These are phyloP conservation scores for Aradus depressus DNA, from an alignment of 2,888 invertebrate genomes.

Conservation along the genomic window DNA sequence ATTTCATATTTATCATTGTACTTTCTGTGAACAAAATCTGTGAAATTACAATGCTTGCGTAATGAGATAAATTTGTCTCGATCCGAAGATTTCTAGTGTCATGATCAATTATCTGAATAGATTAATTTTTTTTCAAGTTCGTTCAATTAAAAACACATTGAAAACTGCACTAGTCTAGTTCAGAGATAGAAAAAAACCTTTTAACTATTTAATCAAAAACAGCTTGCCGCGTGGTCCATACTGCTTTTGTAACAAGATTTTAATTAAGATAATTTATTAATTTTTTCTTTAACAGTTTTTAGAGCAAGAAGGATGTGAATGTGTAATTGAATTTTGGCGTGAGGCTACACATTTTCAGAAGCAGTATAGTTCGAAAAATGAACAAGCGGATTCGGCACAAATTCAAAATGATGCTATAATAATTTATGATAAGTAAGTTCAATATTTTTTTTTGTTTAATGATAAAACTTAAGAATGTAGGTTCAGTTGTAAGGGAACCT, in stretches of 20 bases:
- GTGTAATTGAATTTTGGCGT: conserved; percentile 81
- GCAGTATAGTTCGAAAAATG: conserved; percentile 49
- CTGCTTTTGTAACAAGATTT: neutral
- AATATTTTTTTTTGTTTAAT: neutral
- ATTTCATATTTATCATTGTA: too few species aligned
- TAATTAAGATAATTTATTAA: neutral
- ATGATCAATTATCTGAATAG: too few species aligned
- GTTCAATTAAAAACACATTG: too few species aligned
- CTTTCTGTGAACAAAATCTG: too few species aligned
- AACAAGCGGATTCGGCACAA: conserved; percentile 49
- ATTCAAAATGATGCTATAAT: conserved; percentile 89
- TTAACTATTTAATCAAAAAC: neutral
- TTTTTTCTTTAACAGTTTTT: conserved; percentile 49
- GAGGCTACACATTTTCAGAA: conserved; percentile 77
- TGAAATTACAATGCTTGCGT: too few species aligned
- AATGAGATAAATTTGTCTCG: too few species aligned
- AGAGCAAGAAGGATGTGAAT: conserved; percentile 70
- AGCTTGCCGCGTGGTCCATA: neutral
- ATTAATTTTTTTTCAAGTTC: too few species aligned
- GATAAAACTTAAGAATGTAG: too few species aligned
- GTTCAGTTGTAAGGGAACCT: too few species aligned
- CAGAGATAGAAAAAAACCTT: too few species aligned
- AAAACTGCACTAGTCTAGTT: too few species aligned
- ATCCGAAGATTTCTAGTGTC: too few species aligned
- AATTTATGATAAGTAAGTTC: conserved; percentile 72